A percentile compares a stretch with the other conserved stretches of the same genome.
Conservation (phyloP, 2,797 vertebrate genomes). For the Apogon talboti region DNA sequence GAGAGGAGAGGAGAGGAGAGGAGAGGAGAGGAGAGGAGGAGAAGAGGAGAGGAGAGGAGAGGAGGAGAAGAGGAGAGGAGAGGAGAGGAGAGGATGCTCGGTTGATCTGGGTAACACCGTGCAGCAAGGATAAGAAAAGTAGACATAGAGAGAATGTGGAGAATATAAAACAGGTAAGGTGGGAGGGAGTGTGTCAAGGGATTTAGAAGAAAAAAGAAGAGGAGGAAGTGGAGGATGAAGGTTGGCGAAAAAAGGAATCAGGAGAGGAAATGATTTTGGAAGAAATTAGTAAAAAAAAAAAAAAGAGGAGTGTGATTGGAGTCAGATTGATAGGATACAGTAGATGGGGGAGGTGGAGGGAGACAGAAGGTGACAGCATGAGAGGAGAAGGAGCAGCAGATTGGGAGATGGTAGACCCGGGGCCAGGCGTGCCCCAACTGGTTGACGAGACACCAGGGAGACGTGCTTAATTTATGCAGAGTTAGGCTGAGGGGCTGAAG, state of each 20-base stretch:
- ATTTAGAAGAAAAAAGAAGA: slow-evolving; percentile 18
- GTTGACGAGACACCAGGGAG: slow-evolving; percentile 75
- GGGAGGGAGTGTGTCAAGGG: slow-evolving; percentile 42
- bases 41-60: neutral
- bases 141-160: slow-evolving; percentile 49
- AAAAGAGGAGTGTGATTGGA: slow-evolving; percentile 7
- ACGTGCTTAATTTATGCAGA: slow-evolving; percentile 81
- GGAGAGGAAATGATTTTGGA: slow-evolving; percentile 41
- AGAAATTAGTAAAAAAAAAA: slow-evolving; percentile 16
- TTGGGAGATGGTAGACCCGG: slow-evolving; percentile 67
- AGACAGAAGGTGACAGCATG: slow-evolving; percentile 63
- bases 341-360: slow-evolving; percentile 37
- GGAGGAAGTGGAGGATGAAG: slow-evolving; percentile 34
- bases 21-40: slow-evolving; percentile 8
- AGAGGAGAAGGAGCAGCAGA: slow-evolving; percentile 60
- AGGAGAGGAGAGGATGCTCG: slow-evolving; percentile 26
- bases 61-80: neutral
- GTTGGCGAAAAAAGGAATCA: slow-evolving; percentile 28
- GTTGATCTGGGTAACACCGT: slow-evolving; percentile 43
- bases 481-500: slow-evolving; percentile 69
- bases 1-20: slow-evolving; percentile 1
- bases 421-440: slow-evolving; percentile 60
- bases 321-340: slow-evolving; percentile 42
- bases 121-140: slow-evolving; percentile 44
- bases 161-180: slow-evolving; percentile 63